Percentiles rank a stretch among this genome's conserved stretches.
Evolutionary conservation across 2,113 vertebrate species (phyloP).

Genomic region (Melozone crissalis): DNA sequence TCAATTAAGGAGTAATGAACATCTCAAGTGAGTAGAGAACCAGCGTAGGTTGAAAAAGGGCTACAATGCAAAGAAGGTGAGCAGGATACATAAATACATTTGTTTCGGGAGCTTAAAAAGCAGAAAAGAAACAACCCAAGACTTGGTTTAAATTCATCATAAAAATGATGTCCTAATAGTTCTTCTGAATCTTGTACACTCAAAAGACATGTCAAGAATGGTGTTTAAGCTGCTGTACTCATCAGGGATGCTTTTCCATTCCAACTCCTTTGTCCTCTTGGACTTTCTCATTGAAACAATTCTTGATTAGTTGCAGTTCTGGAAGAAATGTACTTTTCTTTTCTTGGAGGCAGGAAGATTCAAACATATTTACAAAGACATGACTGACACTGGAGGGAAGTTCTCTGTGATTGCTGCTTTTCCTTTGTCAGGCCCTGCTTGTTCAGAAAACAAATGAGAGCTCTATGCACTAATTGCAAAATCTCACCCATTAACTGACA

Average conservation of each 20-base stretch:
- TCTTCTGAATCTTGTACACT: background rate
- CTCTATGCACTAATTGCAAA: background rate
- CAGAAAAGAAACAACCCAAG: background rate
- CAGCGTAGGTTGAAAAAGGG: background rate
- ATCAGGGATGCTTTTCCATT: background rate
- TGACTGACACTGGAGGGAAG: background rate
- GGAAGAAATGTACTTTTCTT: background rate
- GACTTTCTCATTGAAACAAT: background rate
- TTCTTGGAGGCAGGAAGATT: background rate
- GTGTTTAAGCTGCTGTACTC: background rate
- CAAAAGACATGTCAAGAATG: background rate
- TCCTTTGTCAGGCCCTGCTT: background rate
- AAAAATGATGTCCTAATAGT: background rate
- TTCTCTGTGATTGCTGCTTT: background rate
- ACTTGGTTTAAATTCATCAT: background rate
- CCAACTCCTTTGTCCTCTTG: background rate
- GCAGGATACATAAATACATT: background rate
- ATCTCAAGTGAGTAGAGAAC: background rate
- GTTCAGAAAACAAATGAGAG: background rate
- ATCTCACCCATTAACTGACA: background rate
- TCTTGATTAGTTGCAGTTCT: background rate
- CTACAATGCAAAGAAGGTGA: background rate
- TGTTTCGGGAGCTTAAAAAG: background rate
- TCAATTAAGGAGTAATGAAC: background rate
- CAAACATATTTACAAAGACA: background rate